Percentiles rank a stretch among this genome's conserved stretches.
Conservation (phyloP, 2,113 vertebrate genomes). For the Laterallus jamaicensis region DNA sequence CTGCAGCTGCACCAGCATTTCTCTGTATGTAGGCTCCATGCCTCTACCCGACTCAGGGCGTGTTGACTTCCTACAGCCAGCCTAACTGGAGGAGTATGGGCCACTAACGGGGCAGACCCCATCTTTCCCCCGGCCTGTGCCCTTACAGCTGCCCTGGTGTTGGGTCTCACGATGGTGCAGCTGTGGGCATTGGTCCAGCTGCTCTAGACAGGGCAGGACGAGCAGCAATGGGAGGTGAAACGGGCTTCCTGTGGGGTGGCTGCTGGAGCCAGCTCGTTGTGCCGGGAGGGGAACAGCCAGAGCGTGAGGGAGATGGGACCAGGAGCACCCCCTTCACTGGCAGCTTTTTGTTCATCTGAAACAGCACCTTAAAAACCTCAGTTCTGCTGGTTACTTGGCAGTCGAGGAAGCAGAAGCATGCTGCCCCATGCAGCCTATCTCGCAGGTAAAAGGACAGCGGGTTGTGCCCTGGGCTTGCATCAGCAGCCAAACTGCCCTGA, state of each 20-base stretch:
- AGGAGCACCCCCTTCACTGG: background rate
- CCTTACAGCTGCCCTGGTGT: background rate
- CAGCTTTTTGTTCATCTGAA: background rate
- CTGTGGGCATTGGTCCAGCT: background rate
- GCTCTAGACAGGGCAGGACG: background rate
- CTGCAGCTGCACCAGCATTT: background rate
- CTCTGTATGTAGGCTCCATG: no score
- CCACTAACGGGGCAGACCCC: background rate
- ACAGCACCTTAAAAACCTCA: background rate
- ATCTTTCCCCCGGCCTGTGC: background rate
- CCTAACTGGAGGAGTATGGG: no score
- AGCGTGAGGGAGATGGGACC: background rate
- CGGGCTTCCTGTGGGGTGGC: no score
- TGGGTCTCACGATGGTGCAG: fast-evolving
- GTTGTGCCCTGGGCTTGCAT: background rate
- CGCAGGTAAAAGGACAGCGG: background rate
- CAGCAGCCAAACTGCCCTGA: background rate
- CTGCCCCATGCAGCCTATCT: background rate
- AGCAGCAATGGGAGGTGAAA: background rate
- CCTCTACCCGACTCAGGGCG: background rate
- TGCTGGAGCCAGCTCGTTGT: fast-evolving
- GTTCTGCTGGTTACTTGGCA: background rate
- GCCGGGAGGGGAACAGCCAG: background rate
- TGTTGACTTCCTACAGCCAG: background rate
- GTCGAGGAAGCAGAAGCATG: background rate